Evolutionary conservation across 2,113 vertebrate species (phyloP).

Genomic region (Phalacrocorax carbo): DNA sequence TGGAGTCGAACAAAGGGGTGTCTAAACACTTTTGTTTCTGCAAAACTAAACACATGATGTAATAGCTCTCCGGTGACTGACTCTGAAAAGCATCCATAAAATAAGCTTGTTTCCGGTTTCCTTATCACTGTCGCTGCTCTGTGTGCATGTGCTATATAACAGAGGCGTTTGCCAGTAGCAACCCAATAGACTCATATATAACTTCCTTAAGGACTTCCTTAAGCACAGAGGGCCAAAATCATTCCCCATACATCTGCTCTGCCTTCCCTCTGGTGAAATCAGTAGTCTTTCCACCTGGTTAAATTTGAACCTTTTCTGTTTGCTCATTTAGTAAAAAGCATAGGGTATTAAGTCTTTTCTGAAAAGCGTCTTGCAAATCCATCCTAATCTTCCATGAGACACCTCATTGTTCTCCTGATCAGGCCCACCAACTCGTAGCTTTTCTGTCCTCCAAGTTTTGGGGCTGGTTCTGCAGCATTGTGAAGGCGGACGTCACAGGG

Average conservation of each 20-base stretch:
- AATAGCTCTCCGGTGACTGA: background rate
- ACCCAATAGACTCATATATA: background rate
- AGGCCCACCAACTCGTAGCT: background rate
- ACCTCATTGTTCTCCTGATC: background rate
- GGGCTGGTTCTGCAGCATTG: background rate
- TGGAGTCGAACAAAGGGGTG: background rate
- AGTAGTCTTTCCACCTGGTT: background rate
- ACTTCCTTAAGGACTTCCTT: constrained; percentile 5
- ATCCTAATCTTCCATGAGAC: constrained; percentile 1
- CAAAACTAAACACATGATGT: background rate
- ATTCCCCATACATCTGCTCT: background rate
- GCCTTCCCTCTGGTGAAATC: background rate
- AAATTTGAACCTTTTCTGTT: constrained; percentile 8
- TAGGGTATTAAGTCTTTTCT: background rate
- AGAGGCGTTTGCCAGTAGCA: background rate
- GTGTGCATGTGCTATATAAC: background rate
- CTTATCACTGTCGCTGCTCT: background rate
- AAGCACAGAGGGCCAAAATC: background rate
- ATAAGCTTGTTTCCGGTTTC: constrained; percentile 35
- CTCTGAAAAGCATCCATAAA: constrained; percentile 22
- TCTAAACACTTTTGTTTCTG: constrained; percentile 10
- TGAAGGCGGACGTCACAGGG: background rate
- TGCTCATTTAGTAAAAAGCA: background rate
- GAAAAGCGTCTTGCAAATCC: background rate
- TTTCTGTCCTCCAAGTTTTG: background rate